A percentile compares a stretch with the other conserved stretches of the same genome.
phyloP scores from a whole-genome alignment of 2,797 vertebrate genomes.

The Cossypha dichroa region DNA sequence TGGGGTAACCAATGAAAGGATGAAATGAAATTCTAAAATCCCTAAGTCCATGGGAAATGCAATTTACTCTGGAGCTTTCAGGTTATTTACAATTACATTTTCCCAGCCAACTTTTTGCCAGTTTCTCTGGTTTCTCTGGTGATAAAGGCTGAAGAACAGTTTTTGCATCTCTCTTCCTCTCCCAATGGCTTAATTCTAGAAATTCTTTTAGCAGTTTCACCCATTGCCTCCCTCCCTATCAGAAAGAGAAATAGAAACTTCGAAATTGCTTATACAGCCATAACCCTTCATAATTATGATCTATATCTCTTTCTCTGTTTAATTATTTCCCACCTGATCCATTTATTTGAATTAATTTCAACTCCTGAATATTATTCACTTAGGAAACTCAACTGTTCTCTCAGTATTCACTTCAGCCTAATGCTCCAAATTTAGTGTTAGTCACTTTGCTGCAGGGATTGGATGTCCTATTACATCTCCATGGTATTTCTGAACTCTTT shows the following conservation, averaged over 20 bases:
- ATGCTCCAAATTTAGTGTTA: neutral
- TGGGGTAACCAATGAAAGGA: neutral
- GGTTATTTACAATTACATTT: neutral
- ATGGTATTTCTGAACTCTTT: neutral
- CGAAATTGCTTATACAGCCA: neutral
- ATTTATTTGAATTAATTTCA: conserved; percentile 27
- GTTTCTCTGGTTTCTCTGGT: no score
- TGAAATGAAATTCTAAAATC: neutral
- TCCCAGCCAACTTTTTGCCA: neutral
- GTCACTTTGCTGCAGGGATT: neutral
- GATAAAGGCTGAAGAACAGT: neutral
- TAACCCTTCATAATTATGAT: neutral
- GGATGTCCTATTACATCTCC: neutral
- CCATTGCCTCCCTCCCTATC: neutral
- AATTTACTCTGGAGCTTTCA: neutral
- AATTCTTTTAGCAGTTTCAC: neutral
- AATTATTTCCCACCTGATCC: neutral
- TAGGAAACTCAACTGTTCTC: neutral
- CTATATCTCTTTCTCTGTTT: neutral
- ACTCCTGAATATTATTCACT: neutral
- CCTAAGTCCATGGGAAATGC: neutral
- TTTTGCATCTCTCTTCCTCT: neutral
- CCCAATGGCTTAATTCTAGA: neutral
- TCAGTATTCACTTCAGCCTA: neutral
- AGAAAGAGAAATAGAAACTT: neutral